Base-by-base conservation (phyloP, 2,888 invertebrate genomes). In the Synanthedon tipuliformis region DNA sequence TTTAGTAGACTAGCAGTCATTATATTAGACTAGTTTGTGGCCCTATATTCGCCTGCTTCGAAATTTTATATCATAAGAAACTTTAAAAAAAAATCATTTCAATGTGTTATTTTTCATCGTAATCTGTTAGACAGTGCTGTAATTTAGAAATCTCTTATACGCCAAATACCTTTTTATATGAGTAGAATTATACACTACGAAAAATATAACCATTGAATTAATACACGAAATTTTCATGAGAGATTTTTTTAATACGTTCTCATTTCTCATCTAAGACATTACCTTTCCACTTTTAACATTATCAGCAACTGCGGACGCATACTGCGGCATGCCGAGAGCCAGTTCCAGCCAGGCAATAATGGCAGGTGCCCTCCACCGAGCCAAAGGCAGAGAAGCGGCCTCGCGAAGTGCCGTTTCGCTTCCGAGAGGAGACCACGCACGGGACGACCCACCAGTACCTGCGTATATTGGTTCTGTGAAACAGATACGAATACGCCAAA, bases 271-370 rank as follows among this genome's bases (percentile, higher is more conserved):
- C 34, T 34, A 8, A 15, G 69, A 13, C 45, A 45, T 70, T 70
- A 95, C 97, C 92, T 96, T 97, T 65, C 97, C 97, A 74, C 96
- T 97, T 78, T 97, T 97, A 59, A 98, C 94, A 77, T 97, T 97
- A 73, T 97, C 96, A 16, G 95, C 95, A 68, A 97, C 96, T 50
- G 94, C 90, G 18, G 93, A 91, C 3, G 96, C 96, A 66, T 97
- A 97, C 69, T 96, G 96, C 0, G 96, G 95, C 97, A 98, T 97
- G 52, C 96, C 96, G 5, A 98, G 89, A 0, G 96, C 95, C 40
- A 97, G 92, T 78, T 97, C 97, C 52, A 98, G 87, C 97, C 97
- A 98, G 1, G 97, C 96, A 48, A 97, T 90, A 53, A 98, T 96
- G 56, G 96, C 96, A 0, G 95, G 94, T 12, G 97, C 96, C 55